Percentiles rank a stretch among this genome's conserved stretches.
phyloP scores from a whole-genome alignment of 2,888 invertebrate species.

The Dolichopus griseipennis region DNA sequence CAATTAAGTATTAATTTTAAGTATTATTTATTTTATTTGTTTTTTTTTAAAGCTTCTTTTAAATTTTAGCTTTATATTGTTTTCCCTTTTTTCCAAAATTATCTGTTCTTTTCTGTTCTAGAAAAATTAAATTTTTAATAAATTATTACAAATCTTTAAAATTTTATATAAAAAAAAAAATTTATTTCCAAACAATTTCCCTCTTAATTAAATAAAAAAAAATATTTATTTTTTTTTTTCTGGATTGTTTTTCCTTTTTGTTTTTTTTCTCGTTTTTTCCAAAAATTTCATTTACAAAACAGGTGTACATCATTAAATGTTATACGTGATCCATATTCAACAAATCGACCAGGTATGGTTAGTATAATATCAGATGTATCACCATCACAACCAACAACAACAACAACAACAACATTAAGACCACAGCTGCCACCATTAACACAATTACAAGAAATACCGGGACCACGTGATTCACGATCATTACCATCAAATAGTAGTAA shows the following conservation, averaged over 20 bases:
- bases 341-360: slow-evolving; percentile 45
- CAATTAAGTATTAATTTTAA: no score
- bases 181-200: neutral
- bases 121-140: no score
- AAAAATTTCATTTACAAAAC: slow-evolving; percentile 14
- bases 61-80: no score
- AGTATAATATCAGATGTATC: slow-evolving; percentile 42
- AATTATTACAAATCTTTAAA: no score
- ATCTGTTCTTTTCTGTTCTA: no score
- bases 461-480: slow-evolving; percentile 53
- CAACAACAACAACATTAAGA: slow-evolving; percentile 42
- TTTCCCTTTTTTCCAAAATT: no score
- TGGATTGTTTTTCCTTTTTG: slow-evolving; percentile 3
- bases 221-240: slow-evolving; percentile 10
- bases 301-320: slow-evolving; percentile 78
- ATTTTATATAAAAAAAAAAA: neutral
- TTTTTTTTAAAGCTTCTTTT: no score
- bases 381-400: slow-evolving; percentile 27
- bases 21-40: no score
- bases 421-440: slow-evolving; percentile 45
- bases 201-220: neutral
- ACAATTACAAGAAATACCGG: slow-evolving; percentile 40
- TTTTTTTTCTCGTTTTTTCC: slow-evolving; percentile 16
- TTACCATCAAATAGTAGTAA: slow-evolving; percentile 50
- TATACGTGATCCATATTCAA: slow-evolving; percentile 62